Percentiles rank a stretch among this genome's conserved stretches.
Conservation (phyloP, 2,888 invertebrate species). For the Ceraclea dissimilis region DNA sequence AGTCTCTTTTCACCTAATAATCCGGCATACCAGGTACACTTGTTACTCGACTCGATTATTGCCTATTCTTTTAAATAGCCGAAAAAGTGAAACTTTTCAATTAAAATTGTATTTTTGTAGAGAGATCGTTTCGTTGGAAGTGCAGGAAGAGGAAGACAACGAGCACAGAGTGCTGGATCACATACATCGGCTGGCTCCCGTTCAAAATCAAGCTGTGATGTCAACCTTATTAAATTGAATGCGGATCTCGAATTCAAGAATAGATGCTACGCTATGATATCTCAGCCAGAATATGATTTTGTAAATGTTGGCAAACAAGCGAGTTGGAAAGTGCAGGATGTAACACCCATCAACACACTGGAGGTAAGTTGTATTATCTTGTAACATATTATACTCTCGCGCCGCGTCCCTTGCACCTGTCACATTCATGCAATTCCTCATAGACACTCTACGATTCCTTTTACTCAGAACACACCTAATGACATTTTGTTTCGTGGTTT, state of each 20-base stretch:
- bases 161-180: slow-evolving; percentile 15
- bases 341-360: slow-evolving; percentile 4
- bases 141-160: slow-evolving; percentile 5
- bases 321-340: not conserved
- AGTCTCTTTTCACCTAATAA: not conserved
- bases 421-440: too few relatives aligned
- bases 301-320: not conserved
- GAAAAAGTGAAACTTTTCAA: too few relatives aligned
- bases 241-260: slow-evolving; percentile 4
- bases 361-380: slow-evolving; percentile 1
- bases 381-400: too few relatives aligned
- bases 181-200: slow-evolving; percentile 6
- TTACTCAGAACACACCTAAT: too few relatives aligned
- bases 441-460: too few relatives aligned
- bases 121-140: not conserved
- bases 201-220: slow-evolving; percentile 2
- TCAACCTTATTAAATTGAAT: not conserved
- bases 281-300: slow-evolving; percentile 4
- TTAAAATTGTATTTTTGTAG: too few relatives aligned
- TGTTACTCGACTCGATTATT: too few relatives aligned
- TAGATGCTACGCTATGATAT: slow-evolving; percentile 3
- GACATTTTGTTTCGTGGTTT: too few relatives aligned
- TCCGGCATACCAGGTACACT: not conserved
- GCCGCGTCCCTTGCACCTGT: too few relatives aligned
- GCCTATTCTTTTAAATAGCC: too few relatives aligned